A percentile compares a stretch with the other conserved stretches of the same genome.
These are phyloP conservation scores for Acronicta psi DNA, from an alignment of 2,888 invertebrate genomes.

Conservation along the genomic window DNA sequence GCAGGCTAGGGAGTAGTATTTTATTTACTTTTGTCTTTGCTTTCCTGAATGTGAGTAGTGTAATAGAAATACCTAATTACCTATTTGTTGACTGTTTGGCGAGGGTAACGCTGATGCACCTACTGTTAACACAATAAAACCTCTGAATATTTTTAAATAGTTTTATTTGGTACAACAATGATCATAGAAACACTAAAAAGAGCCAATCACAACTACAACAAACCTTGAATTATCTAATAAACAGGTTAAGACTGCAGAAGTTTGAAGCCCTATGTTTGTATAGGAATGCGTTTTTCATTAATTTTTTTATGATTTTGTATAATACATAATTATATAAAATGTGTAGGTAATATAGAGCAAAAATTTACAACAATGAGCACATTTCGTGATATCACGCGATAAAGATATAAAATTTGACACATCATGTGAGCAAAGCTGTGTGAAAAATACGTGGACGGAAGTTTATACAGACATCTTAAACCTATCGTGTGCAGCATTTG, in stretches of 20 bases:
- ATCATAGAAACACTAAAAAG: constrained; percentile 50
- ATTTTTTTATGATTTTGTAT: too few relatives aligned
- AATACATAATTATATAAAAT: too few relatives aligned
- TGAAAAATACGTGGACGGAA: constrained; percentile 38
- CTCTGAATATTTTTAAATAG: constrained; percentile 54
- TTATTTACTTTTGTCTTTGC: too few relatives aligned
- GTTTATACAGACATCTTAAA: constrained; percentile 24
- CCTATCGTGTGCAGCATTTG: constrained; percentile 11
- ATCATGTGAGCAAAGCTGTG: constrained; percentile 41
- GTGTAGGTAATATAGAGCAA: constrained; percentile 20
- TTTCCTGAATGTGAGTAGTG: too few relatives aligned
- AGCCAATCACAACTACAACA: constrained; percentile 35
- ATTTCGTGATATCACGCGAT: constrained; percentile 7
- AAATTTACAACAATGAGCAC: constrained; percentile 39
- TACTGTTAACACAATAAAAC: constrained; percentile 47
- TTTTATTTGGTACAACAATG: constrained; percentile 65
- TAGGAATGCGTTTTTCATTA: too few relatives aligned
- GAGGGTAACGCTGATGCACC: background rate
- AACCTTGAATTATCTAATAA: too few relatives aligned
- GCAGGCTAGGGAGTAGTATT: too few relatives aligned
- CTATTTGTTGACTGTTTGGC: constrained; percentile 8
- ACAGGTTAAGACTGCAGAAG: too few relatives aligned
- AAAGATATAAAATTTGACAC: constrained; percentile 42
- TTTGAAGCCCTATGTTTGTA: too few relatives aligned
- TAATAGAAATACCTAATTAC: background rate